These are phyloP conservation scores for Maniola jurtina DNA, from an alignment of 1,140 invertebrate species.

Conservation along the genomic window DNA sequence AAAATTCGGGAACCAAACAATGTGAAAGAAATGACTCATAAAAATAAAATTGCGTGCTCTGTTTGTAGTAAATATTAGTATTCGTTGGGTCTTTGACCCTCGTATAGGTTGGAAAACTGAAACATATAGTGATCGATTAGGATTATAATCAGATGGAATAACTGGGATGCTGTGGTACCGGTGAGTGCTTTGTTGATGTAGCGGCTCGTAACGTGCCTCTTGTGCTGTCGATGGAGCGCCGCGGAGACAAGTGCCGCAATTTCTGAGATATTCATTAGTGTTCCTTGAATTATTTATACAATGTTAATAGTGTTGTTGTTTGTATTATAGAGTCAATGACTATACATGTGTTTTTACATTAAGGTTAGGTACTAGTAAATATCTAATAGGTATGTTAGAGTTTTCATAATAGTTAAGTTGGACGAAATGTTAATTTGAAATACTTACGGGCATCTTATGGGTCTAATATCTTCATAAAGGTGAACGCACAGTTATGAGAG, in stretches of 20 bases:
- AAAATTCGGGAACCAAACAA: conserved; percentile 2
- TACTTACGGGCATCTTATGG: no score
- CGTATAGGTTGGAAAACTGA: background rate
- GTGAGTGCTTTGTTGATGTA: conserved; percentile 39
- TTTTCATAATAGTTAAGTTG: no score
- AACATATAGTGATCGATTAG: background rate
- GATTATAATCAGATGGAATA: conserved; percentile 9
- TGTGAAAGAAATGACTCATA: background rate
- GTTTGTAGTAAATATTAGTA: background rate
- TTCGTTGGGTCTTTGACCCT: background rate
- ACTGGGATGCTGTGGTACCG: conserved; percentile 40
- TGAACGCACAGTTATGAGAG: no score
- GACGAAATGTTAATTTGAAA: no score
- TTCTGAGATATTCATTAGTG: background rate
- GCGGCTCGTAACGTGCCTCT: conserved; percentile 19
- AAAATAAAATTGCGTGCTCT: background rate
- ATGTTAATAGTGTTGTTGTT: no score
- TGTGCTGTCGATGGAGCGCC: conserved; percentile 22
- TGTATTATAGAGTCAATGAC: no score
- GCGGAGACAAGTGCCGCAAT: background rate
- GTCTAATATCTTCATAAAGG: no score
- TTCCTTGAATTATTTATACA: background rate
- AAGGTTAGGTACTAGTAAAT: no score
- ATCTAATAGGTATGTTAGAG: no score
- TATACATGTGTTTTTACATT: no score